phyloP scores from a whole-genome alignment of 2,797 vertebrate genomes.

The Crocodylus rhombifer region DNA sequence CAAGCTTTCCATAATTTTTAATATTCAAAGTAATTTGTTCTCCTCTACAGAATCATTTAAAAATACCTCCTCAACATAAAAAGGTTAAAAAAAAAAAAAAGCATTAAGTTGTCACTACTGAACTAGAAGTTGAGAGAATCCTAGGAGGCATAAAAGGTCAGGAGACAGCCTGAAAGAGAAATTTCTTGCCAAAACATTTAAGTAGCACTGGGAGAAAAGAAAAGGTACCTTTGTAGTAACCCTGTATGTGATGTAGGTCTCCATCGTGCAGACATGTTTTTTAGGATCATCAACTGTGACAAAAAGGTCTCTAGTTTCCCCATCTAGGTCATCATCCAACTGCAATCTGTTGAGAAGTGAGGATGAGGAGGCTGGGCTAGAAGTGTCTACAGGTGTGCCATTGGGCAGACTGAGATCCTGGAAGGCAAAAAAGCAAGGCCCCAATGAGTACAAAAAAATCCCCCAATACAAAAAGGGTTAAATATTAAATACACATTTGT shows the following conservation, averaged over 20 bases:
- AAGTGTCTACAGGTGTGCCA: slow-evolving; percentile 91
- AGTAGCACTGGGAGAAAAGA: not conserved
- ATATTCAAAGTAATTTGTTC: not conserved
- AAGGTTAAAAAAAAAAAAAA: not conserved
- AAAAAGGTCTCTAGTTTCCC: slow-evolving; percentile 93
- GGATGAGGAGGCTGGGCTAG: slow-evolving; percentile 90
- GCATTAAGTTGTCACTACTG: not conserved
- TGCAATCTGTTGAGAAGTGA: slow-evolving; percentile 95
- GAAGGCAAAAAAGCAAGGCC: not conserved
- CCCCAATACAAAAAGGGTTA: not conserved
- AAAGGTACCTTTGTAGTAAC: slow-evolving; percentile 92
- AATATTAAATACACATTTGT: not conserved
- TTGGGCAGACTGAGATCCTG: slow-evolving; percentile 93
- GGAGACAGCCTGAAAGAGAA: not conserved
- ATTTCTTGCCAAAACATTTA: not conserved
- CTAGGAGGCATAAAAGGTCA: not conserved
- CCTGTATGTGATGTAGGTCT: slow-evolving; percentile 97
- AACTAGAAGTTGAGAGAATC: not conserved
- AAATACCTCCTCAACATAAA: not conserved
- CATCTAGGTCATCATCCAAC: slow-evolving; percentile 93
- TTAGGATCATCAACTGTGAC: slow-evolving; percentile 97
- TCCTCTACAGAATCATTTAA: not conserved
- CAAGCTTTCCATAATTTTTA: not conserved
- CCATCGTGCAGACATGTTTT: slow-evolving; percentile 98
- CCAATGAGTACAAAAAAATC: not conserved